Conservation (phyloP, 2,113 vertebrate species). For the Anthoscopus minutus region DNA sequence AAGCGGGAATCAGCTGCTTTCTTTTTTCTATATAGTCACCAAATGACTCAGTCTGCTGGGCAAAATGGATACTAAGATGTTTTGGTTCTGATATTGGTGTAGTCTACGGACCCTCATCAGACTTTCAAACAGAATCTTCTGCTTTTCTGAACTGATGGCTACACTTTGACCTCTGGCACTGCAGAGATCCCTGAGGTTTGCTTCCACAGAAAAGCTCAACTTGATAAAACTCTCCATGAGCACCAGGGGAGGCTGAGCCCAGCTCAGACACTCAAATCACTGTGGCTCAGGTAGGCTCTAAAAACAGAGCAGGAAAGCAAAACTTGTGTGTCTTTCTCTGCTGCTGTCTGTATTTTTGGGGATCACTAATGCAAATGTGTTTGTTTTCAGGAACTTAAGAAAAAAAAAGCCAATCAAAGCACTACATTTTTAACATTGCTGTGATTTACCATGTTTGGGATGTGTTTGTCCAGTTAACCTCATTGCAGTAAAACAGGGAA, state of each 20-base stretch:
- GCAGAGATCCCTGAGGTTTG: background rate
- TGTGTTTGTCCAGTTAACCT: background rate
- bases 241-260: background rate
- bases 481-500: background rate
- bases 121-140: background rate
- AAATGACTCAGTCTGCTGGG: background rate
- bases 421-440: background rate
- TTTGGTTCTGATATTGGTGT: background rate
- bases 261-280: background rate
- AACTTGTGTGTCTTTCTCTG: fast-evolving
- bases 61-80: background rate
- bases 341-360: background rate
- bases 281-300: background rate
- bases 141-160: background rate
- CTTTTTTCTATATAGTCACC: background rate
- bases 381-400: background rate
- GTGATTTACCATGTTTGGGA: background rate
- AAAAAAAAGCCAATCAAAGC: background rate
- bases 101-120: background rate
- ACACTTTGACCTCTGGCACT: background rate
- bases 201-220: background rate
- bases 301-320: background rate
- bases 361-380: fast-evolving
- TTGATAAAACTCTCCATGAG: background rate
- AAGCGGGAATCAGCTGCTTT: background rate